Evolutionary conservation across 2,797 vertebrate species (phyloP), one percentile per base, ranked within the genome.

Genomic region (Dendrocincla tyrannina): DNA sequence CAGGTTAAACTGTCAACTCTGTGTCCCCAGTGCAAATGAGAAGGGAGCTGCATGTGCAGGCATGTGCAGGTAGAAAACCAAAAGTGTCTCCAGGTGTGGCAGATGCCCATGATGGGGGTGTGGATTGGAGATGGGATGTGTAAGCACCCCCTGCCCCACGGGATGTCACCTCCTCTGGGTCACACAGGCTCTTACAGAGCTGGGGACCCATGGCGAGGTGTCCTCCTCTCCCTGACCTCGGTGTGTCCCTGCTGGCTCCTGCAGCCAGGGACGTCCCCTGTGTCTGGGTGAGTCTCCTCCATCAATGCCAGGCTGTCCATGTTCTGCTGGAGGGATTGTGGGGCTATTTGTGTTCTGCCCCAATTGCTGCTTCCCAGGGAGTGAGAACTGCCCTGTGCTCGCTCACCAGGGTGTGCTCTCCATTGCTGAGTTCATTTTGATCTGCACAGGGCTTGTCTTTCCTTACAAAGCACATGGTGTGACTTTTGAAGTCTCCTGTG

Each of bases 401-500:
- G 1, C 58, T 47, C 35, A 42, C 18, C 10, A 9, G 10, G 4
- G 7, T 7, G 18, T 72, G 49, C 13, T 37, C 30, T 17, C 50
- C 41, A 55, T n/a, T 73, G 37, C 53, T n/a, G 73, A 46, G 39
- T 44, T 18, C 52, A 2, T 8, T 24, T 6, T 1, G 1, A 39
- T 30, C 11, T 17, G n/a, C 22, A 28, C 1, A 0, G 41, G 37
- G 17, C 18, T 66, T 50, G 0, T 13, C 47, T 60, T 35, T 22
- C 27, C 27, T 32, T 5, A 25, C 76, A 35, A 16, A 84, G 17
- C 44, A 15, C 17, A 19, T 17, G 17, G 17, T 28, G 59, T 39
- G 58, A 28, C 59, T 60, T 37, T 14, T 39, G 27, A 28, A 19
- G 11, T 27, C 11, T 18, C 25, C 59, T 63, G 39, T 63, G 39